Evolutionary conservation across 1,140 invertebrate species (phyloP).

Genomic region (Ylistrum balloti): DNA sequence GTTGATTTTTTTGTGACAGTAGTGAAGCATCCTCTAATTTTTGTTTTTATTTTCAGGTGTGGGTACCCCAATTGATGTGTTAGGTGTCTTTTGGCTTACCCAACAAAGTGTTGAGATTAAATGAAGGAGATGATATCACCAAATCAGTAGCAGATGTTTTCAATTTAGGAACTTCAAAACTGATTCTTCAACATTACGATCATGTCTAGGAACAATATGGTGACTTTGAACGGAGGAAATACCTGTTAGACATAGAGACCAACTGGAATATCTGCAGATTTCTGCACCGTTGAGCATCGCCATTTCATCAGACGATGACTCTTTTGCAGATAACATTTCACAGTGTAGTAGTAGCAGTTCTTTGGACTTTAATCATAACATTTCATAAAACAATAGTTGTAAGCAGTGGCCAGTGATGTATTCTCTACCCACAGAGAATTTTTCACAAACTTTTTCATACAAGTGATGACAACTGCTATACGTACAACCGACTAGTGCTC

Average conservation of each 20-base stretch:
- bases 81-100: not conserved
- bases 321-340: not conserved
- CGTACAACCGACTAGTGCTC: too few species aligned
- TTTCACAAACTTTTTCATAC: not conserved
- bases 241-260: not conserved
- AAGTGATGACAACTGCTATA: too few species aligned
- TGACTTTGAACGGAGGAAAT: not conserved
- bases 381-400: not conserved
- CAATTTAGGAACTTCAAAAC: not conserved
- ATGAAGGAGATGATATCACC: not conserved
- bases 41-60: not conserved
- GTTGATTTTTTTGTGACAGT: too few species aligned
- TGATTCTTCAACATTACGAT: not conserved
- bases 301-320: not conserved
- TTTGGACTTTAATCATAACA: not conserved
- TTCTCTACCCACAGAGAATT: not conserved
- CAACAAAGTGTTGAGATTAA: not conserved
- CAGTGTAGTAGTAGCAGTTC: not conserved
- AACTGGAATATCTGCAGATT: not conserved
- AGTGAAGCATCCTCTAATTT: too few species aligned
- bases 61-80: too few species aligned
- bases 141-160: not conserved
- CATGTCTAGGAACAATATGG: not conserved
- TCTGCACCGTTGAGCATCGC: not conserved
- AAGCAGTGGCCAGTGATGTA: not conserved